phyloP scores from a whole-genome alignment of 1,140 invertebrate genomes.

The Myzus persicae region DNA sequence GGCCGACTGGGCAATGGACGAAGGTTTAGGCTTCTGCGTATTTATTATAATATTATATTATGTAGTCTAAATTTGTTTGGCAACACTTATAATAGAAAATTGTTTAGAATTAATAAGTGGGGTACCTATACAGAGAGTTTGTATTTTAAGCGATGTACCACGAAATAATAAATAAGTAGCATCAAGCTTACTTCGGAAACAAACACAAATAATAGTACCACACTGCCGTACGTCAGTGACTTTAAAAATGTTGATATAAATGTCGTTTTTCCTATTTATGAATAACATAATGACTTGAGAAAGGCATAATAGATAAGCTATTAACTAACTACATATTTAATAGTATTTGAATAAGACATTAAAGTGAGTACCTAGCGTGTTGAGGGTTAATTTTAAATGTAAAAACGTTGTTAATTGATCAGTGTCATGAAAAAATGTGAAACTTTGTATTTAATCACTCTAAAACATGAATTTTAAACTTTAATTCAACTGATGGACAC shows the following conservation, averaged over 20 bases:
- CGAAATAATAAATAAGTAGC: background rate
- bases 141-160: background rate
- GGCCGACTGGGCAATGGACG: background rate
- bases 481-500: background rate
- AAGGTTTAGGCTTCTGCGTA: background rate
- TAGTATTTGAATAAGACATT: background rate
- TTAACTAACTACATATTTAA: background rate
- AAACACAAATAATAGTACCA: background rate
- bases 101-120: background rate
- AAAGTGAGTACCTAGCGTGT: background rate
- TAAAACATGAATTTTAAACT: background rate
- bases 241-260: background rate
- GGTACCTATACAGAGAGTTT: background rate
- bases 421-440: background rate
- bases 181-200: background rate
- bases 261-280: background rate
- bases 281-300: background rate
- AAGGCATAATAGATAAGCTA: background rate
- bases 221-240: background rate
- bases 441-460: background rate
- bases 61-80: background rate
- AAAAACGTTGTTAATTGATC: background rate
- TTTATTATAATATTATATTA: background rate
- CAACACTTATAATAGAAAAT: background rate
- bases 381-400: background rate